Base-by-base conservation (phyloP, 2,888 invertebrate species). In the Linnaemya tessellans region DNA sequence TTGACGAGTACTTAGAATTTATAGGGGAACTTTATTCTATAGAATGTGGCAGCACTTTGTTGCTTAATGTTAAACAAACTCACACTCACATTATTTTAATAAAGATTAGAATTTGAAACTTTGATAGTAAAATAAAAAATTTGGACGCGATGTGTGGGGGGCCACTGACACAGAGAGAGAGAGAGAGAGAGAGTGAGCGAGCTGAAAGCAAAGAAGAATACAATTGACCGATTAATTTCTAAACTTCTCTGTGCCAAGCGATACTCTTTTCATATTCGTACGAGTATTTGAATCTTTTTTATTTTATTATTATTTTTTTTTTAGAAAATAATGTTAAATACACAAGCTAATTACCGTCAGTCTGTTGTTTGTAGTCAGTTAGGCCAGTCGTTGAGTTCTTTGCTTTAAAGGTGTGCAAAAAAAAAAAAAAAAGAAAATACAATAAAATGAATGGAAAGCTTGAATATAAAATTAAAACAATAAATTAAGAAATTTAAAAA, bases 311-410 rank as follows among this genome's bases (percentile, higher is more conserved):
- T 43, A 15, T 43, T 7, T 38, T 15, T 22, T 75, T 51, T 35
- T 20, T 46, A 77, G 58, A 67, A 22, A 77, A n/a, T 15, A 54
- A 25, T 62, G 15, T 62, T 25, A 65, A 20, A 56, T 35, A 80
- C 49, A 25, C 1, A 15, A 49, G 62, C 38, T 56, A 71, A 71
- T 64, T 77, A 64, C 18, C 30, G 49, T 25, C 70, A 49, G 58
- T 83, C 82, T 73, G 82, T 80, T 74, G 82, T 65, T 82, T 54
- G 46, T 35, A 74, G 74, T 75, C 85, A 51, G 65, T 79, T 71
- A 51, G 71, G 62, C 58, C 46, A 80, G 75, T 58, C 54, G 79
- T 71, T 71, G 67, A 65, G 60, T 70, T 74, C 41, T 62, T 68
- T 65, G 56, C 25, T 67, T 62, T 51, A 30, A 71, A 83, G 60